Evolutionary conservation across 2,113 vertebrate species (phyloP), one percentile per base, ranked within the genome.

Genomic region (Anser brachyrhynchus): DNA sequence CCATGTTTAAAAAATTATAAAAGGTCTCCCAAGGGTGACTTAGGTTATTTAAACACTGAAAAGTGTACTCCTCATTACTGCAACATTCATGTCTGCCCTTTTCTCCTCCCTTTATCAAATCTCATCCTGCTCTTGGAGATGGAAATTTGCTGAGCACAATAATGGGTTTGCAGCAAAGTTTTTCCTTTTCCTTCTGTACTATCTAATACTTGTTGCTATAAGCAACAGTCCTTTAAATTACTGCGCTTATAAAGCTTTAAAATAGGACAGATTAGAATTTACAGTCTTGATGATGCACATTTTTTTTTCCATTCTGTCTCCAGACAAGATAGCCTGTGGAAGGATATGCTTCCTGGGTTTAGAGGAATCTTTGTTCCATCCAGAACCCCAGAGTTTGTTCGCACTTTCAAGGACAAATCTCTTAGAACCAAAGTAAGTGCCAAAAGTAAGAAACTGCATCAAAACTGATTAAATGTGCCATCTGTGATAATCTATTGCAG

Each of bases 141-240:
- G 75, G 65, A 78, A 72, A 89, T 90, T 79, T 69, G 35, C 43
- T 58, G 66, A 78, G 71, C 33, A 54, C 69, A 62, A 10, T 35
- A 61, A 54, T 65, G 4, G 0, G 37, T 52, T 83, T 82, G 59
- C 77, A 83, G 74, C 69, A 84, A 43, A 54, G 37, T 65, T 72
- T 29, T 83, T 66, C 39, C 43, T 15, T 52, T 54, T 91, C 70
- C 62, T 61, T 89, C 84, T 87, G 43, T 62, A 61, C 84, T 78
- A 25, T 64, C 58, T 72, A 79, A 25, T 70, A 87, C 84, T 86
- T 95, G 92, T 94, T 90, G 76, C 76, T 84, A 85, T 90, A 95
- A 97, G 91, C 83, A 92, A 86, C 88, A 84, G 69, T 67, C 41
- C 11, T 92, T 84, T 85, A 82, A 84, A 76, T 91, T 52, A 62